Percentiles rank a stretch among this genome's conserved stretches.
These are phyloP conservation scores for Caenorhabditis sp. DNA, from an alignment of 2,888 invertebrate species.

Conservation along the genomic window DNA sequence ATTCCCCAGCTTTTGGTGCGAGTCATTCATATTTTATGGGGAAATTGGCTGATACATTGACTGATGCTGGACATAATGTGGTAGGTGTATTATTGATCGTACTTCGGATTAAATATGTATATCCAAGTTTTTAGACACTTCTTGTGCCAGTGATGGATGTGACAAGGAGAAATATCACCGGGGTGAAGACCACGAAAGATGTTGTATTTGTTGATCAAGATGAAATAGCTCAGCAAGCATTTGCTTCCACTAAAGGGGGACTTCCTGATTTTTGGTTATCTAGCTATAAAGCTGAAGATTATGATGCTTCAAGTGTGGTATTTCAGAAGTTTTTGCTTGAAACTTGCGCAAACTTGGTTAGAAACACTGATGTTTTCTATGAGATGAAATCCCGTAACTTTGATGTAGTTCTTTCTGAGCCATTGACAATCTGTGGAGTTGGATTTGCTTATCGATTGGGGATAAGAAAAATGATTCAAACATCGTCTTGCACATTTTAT, in stretches of 20 bases:
- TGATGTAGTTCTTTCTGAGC: slow-evolving; percentile 17
- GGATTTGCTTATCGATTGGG: slow-evolving; percentile 12
- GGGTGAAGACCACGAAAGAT: background rate
- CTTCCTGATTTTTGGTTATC: slow-evolving; percentile 13
- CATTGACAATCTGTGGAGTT: slow-evolving; percentile 14
- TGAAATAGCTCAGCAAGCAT: background rate
- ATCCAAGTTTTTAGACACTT: background rate
- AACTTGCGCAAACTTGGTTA: slow-evolving; percentile 15
- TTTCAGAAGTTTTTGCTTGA: slow-evolving; percentile 5
- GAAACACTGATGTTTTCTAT: slow-evolving; percentile 4
- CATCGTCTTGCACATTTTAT: slow-evolving; percentile 13
- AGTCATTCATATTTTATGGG: slow-evolving; percentile 48
- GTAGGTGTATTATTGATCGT: too few species aligned
- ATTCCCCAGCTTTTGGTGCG: slow-evolving; percentile 31
- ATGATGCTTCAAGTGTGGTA: background rate
- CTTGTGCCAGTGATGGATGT: background rate
- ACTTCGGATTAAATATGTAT: background rate
- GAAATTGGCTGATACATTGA: slow-evolving; percentile 38
- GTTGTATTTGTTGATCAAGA: background rate
- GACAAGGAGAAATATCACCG: background rate
- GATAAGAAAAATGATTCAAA: slow-evolving; percentile 15
- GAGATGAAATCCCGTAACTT: slow-evolving; percentile 12
- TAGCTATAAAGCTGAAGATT: background rate
- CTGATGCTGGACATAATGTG: slow-evolving; percentile 44
- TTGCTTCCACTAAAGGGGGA: background rate